Evolutionary conservation across 2,797 vertebrate species (phyloP).

Genomic region (Aphelocoma californica): DNA sequence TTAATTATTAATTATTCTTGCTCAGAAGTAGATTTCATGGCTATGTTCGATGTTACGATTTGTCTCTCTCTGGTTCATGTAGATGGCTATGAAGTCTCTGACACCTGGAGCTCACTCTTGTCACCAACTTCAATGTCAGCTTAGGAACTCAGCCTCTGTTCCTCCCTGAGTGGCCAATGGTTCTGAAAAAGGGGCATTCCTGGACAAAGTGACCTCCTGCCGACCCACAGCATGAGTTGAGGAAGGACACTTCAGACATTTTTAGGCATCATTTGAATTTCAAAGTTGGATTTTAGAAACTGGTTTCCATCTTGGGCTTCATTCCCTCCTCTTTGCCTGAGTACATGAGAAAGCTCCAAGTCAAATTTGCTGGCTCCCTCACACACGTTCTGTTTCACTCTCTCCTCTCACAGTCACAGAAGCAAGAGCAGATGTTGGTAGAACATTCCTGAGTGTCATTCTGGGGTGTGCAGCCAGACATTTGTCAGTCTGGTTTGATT

Average conservation of each 20-base stretch:
- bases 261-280: neutral
- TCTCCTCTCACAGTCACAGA: neutral
- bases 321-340: neutral
- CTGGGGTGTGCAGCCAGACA: conserved; percentile 40
- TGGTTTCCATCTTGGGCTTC: neutral
- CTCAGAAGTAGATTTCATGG: neutral
- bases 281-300: neutral
- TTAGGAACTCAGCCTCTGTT: neutral
- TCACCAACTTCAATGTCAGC: neutral
- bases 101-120: neutral
- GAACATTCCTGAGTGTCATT: conserved; percentile 29
- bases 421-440: conserved; percentile 51
- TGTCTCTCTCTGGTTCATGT: neutral
- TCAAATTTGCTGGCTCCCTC: neutral
- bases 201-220: neutral
- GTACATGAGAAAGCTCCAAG: neutral
- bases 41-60: neutral
- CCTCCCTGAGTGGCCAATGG: neutral
- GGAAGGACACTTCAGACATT: neutral
- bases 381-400: neutral
- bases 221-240: neutral
- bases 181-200: neutral
- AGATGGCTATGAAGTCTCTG: neutral
- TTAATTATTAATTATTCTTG: neutral
- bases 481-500: conserved; percentile 52